Percentiles rank a stretch among this genome's conserved stretches.
These are phyloP conservation scores for Tipula vernalis DNA, from an alignment of 2,888 invertebrate species.

Conservation along the genomic window DNA sequence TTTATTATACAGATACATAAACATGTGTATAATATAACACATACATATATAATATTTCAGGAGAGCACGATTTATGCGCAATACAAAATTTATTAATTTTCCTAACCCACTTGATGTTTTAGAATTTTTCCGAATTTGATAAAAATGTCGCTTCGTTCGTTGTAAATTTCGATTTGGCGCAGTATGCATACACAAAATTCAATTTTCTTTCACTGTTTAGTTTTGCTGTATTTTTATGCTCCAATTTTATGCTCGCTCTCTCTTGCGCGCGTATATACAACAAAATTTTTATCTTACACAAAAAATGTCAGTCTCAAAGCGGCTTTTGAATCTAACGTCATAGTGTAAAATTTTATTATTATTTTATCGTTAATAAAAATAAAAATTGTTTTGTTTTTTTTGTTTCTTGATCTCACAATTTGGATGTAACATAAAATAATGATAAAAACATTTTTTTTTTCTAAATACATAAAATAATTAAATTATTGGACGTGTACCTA, in stretches of 20 bases:
- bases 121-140: neutral
- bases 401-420: neutral
- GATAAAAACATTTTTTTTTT: neutral
- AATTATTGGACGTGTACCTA: neutral
- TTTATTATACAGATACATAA: too few species aligned
- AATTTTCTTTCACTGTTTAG: neutral
- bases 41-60: neutral
- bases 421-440: neutral
- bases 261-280: neutral
- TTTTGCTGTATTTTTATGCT: neutral
- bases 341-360: neutral
- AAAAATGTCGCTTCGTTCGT: neutral
- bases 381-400: neutral
- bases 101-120: neutral
- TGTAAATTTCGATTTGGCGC: neutral
- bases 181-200: neutral
- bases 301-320: neutral
- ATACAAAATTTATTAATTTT: neutral
- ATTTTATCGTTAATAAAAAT: neutral
- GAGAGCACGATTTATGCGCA: neutral
- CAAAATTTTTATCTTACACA: neutral
- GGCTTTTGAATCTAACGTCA: constrained; percentile 4
- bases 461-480: neutral
- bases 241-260: neutral
- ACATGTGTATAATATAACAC: neutral